Evolutionary conservation across 1,140 invertebrate species (phyloP).

Genomic region (Mercenaria mercenaria): DNA sequence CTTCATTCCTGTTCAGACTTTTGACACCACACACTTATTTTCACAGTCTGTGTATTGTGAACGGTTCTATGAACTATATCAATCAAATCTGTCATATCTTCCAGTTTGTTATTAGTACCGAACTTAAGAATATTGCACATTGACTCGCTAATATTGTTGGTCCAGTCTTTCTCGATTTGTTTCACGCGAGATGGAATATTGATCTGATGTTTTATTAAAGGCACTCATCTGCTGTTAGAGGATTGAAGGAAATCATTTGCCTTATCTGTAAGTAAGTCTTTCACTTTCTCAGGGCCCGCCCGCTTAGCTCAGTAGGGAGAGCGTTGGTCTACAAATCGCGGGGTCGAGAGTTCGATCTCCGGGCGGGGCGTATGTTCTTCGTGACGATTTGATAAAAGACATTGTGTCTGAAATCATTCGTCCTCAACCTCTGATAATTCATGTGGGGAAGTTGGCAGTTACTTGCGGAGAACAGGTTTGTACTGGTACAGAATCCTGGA

Average conservation of each 20-base stretch:
- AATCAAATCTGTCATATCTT: conserved; percentile 21
- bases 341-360: too few species aligned
- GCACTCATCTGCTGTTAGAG: background rate
- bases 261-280: background rate
- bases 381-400: too few species aligned
- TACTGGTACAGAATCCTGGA: too few species aligned
- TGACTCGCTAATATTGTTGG: background rate
- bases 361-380: too few species aligned
- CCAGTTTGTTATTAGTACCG: background rate
- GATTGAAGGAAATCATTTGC: background rate
- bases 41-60: conserved; percentile 7
- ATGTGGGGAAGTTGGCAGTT: too few species aligned
- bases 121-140: background rate
- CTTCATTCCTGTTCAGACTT: background rate
- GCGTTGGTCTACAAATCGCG: too few species aligned
- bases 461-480: too few species aligned
- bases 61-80: background rate
- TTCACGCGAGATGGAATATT: background rate
- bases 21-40: conserved; percentile 28
- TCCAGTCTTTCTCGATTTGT: background rate
- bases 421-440: too few species aligned
- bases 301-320: too few species aligned
- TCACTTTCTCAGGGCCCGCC: background rate
- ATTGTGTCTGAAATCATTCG: too few species aligned
- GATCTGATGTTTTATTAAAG: background rate